phyloP scores from a whole-genome alignment of 2,888 invertebrate species.

The Crepidodera aurea region DNA sequence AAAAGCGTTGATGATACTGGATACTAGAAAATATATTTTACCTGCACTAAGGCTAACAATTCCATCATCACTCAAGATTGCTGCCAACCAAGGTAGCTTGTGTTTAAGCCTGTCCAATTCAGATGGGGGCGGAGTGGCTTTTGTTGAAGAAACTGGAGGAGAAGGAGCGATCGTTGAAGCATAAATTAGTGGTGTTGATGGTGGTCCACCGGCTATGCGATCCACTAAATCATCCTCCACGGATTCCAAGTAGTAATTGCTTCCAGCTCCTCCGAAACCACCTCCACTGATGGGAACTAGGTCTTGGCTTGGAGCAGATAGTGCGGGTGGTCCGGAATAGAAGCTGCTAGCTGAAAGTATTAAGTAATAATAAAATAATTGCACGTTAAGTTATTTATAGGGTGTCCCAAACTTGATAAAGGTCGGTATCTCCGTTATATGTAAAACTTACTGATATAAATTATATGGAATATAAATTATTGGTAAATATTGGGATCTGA shows the following conservation, averaged over 20 bases:
- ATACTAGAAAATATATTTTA: no score
- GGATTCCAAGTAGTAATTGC: not conserved
- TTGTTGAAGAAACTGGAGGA: not conserved
- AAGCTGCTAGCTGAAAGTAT: no score
- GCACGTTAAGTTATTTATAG: no score
- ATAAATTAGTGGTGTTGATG: not conserved
- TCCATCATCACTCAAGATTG: conserved; percentile 43
- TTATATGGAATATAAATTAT: no score
- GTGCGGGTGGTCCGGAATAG: no score
- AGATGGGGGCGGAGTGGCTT: not conserved
- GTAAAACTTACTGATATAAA: no score
- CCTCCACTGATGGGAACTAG: not conserved
- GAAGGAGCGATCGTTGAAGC: not conserved
- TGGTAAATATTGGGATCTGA: no score
- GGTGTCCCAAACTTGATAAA: no score
- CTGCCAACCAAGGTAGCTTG: conserved; percentile 45
- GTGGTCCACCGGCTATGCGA: not conserved
- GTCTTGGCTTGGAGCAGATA: not conserved
- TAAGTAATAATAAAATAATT: no score
- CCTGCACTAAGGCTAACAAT: conserved; percentile 44
- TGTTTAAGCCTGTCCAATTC: conserved; percentile 15
- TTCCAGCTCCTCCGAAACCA: not conserved
- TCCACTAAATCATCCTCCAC: not conserved
- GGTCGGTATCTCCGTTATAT: no score
- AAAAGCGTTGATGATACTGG: no score